phyloP scores from a whole-genome alignment of 2,797 vertebrate genomes.

The Xenopus petersii region DNA sequence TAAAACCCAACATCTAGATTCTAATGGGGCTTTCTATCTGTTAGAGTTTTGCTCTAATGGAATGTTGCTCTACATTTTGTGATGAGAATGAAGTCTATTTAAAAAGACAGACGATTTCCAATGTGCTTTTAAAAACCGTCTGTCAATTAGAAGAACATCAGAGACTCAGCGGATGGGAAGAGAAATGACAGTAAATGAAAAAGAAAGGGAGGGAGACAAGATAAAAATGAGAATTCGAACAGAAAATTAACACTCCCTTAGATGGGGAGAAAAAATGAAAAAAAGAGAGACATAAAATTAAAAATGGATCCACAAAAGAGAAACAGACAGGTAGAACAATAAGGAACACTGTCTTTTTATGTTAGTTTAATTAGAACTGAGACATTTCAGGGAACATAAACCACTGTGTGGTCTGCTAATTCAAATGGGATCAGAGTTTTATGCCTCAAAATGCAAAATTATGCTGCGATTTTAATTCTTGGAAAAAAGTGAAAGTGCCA shows the following conservation, averaged over 20 bases:
- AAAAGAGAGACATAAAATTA: conserved; percentile 15
- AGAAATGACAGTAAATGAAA: conserved; percentile 68
- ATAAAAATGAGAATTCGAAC: conserved; percentile 14
- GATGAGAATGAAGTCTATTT: conserved; percentile 72
- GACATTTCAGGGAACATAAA: neutral
- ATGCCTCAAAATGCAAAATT: neutral
- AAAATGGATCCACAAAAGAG: conserved; percentile 8
- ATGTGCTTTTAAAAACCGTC: conserved; percentile 70
- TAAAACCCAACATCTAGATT: conserved; percentile 38
- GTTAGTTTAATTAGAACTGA: conserved; percentile 19
- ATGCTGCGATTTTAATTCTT: conserved; percentile 6
- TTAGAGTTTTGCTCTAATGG: conserved; percentile 71
- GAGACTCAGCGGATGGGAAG: conserved; percentile 66
- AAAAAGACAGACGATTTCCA: conserved; percentile 68
- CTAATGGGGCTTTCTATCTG: conserved; percentile 70
- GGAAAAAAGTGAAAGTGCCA: too few relatives aligned
- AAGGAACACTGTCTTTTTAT: conserved; percentile 9
- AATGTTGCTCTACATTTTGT: conserved; percentile 71
- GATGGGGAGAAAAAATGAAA: neutral
- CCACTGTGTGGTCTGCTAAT: neutral
- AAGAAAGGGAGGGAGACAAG: neutral
- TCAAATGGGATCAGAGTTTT: conserved; percentile 3
- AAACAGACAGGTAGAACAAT: conserved; percentile 32
- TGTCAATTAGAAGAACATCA: conserved; percentile 71
- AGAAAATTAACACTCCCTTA: conserved; percentile 14